phyloP scores from a whole-genome alignment of 2,113 vertebrate genomes.

The Cavia porcellus region DNA sequence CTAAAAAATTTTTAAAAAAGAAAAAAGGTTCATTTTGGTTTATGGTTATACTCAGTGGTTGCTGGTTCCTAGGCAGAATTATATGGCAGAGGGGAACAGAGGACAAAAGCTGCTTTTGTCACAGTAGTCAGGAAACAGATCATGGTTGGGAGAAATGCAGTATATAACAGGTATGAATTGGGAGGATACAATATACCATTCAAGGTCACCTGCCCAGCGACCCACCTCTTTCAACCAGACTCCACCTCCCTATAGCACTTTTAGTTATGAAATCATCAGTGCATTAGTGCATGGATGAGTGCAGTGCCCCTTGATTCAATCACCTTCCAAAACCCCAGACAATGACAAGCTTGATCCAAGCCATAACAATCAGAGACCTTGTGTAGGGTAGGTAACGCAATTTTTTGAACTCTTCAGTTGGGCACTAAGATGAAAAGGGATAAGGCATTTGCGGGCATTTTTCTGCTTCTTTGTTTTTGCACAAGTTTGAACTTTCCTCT shows the following conservation, averaged over 20 bases:
- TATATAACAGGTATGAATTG: not conserved
- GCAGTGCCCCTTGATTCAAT: not conserved
- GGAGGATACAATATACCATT: not conserved
- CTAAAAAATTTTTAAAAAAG: not conserved
- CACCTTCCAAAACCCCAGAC: not conserved
- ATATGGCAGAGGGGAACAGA: not conserved
- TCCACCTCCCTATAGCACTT: not conserved
- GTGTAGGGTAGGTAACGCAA: rapidly evolving
- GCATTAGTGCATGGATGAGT: not conserved
- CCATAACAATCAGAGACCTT: not conserved
- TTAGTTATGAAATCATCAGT: not conserved
- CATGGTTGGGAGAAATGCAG: not conserved
- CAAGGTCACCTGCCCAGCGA: not conserved
- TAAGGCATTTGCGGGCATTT: not conserved
- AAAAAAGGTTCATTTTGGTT: not conserved
- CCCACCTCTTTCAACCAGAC: not conserved
- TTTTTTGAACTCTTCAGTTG: not conserved
- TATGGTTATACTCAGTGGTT: not conserved
- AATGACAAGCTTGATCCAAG: not conserved
- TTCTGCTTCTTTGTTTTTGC: not conserved
- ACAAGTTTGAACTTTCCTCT: not conserved
- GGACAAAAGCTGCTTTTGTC: not conserved
- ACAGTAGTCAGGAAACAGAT: not conserved
- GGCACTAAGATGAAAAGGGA: not conserved
- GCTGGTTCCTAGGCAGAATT: not conserved